Evolutionary conservation across 2,797 vertebrate genomes (phyloP), one percentile per base, ranked within the genome.

Genomic region (Uromys caudimaculatus): DNA sequence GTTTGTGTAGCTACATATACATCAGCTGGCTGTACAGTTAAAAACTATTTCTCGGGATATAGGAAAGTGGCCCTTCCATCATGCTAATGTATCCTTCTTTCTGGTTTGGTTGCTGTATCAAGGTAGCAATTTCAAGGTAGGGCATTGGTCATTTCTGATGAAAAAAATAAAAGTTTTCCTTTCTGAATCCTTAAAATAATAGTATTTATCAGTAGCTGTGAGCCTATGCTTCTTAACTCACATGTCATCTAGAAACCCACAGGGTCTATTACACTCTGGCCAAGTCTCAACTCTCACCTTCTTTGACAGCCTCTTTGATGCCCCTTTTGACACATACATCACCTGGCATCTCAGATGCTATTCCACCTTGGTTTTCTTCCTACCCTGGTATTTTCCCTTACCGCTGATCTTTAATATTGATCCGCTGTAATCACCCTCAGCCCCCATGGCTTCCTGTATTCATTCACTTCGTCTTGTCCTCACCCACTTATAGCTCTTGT

Each of bases 101-200:
- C 41, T 82, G 44, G 95, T 92, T 92, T 94, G 85, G 85, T 78
- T 83, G 77, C 69, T 81, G 84, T 44, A 93, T 86, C 23, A 85
- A 90, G 29, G 3, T 23, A 50, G 19, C 44, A 67, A 94, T 97
- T 97, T 98, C 98, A 97, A 98, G 44, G 73, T 91, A 96, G 90
- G 92, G 95, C 96, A 97, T 95, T 97, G 96, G 97, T 97, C 95
- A 97, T 95, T 97, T 94, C 93, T 97, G 96, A 97, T 93, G 96
- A 95, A 97, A 95, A 98, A 97, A 97, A 91, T 97, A 90, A 95
- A 97, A 19, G 79, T 87, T 94, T 83, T 94, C 54, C 89, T 94
- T 90, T 52, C 24, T 85, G 67, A 81, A 92, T 87, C 86, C 41
- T 96, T 96, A 96, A 97, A 98, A 97, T 84, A 96, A 29, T 85